Evolutionary conservation across 2,797 vertebrate genomes (phyloP).

Genomic region (Heliangelus exortis): DNA sequence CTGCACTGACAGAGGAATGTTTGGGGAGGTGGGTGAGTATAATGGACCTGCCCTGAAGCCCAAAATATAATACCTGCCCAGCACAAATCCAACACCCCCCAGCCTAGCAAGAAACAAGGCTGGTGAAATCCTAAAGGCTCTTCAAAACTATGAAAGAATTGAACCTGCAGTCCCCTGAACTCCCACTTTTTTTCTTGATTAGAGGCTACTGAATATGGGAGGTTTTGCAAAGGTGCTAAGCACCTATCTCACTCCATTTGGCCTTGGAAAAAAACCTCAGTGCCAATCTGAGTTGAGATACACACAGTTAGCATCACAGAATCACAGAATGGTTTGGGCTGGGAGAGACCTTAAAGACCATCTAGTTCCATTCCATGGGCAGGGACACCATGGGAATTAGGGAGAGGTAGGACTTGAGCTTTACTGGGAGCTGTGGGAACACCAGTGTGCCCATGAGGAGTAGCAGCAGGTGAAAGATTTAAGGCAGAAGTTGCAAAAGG

Average conservation of each 20-base stretch:
- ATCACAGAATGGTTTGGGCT: too few species aligned
- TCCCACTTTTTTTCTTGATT: neutral
- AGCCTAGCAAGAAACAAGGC: neutral
- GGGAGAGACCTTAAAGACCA: too few species aligned
- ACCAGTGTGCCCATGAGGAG: rapidly evolving
- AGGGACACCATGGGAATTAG: too few species aligned
- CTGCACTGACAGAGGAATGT: neutral
- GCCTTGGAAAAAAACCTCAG: neutral
- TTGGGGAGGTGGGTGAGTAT: rapidly evolving
- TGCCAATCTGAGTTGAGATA: neutral
- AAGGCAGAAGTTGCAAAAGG: neutral
- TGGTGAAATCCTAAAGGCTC: neutral
- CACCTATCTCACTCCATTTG: neutral
- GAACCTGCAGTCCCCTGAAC: neutral
- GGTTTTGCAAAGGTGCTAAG: neutral
- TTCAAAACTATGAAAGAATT: neutral
- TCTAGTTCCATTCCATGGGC: too few species aligned
- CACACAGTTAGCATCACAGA: neutral
- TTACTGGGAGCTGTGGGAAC: neutral
- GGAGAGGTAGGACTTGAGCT: neutral
- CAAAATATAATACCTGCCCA: neutral
- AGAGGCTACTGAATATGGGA: neutral
- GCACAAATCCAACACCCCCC: neutral
- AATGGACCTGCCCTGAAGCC: neutral
- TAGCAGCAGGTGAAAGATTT: neutral